phyloP scores from a whole-genome alignment of 2,113 vertebrate genomes.

The Crotalus viridis region DNA sequence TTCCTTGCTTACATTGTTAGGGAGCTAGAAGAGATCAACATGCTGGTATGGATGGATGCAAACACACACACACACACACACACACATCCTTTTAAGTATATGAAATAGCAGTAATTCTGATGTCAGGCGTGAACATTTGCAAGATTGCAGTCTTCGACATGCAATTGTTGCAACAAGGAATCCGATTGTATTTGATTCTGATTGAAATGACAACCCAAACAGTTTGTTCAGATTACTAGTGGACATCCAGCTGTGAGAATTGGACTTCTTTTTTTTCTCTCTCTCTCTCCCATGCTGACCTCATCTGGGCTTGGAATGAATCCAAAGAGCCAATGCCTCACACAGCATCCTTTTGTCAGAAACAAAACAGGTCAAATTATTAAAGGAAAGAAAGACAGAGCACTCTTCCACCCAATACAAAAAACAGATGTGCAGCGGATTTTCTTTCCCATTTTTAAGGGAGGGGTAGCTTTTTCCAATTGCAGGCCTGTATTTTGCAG shows the following conservation, averaged over 20 bases:
- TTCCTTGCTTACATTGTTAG: background rate
- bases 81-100: conserved; percentile 6
- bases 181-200: conserved; percentile 23
- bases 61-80: background rate
- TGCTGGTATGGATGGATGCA: background rate
- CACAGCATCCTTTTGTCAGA: conserved; percentile 54
- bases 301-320: conserved; percentile 50
- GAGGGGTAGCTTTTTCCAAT: conserved; percentile 20
- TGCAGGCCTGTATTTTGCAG: conserved; percentile 8
- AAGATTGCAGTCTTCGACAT: background rate
- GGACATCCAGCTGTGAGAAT: conserved; percentile 54
- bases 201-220: conserved; percentile 32
- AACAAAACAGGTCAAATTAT: conserved; percentile 67
- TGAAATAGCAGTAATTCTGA: background rate
- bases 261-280: conserved; percentile 1
- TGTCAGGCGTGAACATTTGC: conserved; percentile 32
- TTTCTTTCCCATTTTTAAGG: conserved; percentile 18
- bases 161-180: conserved; percentile 33
- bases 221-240: conserved; percentile 51
- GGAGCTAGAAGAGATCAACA: background rate
- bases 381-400: conserved; percentile 59
- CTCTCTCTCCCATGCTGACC: conserved; percentile 47
- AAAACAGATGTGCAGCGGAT: conserved; percentile 64
- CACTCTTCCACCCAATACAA: conserved; percentile 60
- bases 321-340: conserved; percentile 54